Conservation (phyloP, 2,797 vertebrate species). For the Anguilla anguilla region DNA sequence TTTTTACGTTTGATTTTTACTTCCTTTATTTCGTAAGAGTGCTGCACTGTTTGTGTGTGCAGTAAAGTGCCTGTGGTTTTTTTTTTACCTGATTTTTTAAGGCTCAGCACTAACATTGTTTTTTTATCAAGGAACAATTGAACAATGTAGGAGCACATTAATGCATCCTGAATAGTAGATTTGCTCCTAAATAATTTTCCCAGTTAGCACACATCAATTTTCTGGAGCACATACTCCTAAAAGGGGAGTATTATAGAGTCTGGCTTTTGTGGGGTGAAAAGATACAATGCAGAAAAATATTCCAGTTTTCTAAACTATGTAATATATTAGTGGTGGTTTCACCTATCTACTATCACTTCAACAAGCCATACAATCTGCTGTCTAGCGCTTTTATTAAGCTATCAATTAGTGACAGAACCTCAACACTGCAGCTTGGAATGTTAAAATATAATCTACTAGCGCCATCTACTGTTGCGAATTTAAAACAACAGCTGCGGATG, state of each 20-base stretch:
- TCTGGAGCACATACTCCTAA: not conserved
- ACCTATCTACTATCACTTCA: not conserved
- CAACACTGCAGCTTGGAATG: not conserved
- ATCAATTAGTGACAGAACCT: not conserved
- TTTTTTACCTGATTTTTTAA: too few relatives aligned
- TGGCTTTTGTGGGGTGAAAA: not conserved
- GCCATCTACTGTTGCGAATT: slow-evolving; percentile 51
- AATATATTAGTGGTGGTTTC: not conserved
- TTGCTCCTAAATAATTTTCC: not conserved
- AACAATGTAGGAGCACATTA: not conserved
- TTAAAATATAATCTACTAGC: slow-evolving; percentile 41
- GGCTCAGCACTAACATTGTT: not conserved
- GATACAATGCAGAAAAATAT: not conserved
- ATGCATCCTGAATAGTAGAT: not conserved
- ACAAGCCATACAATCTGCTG: not conserved
- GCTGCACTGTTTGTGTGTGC: too few relatives aligned
- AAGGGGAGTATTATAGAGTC: not conserved
- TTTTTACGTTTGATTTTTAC: too few relatives aligned
- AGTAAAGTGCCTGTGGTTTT: too few relatives aligned
- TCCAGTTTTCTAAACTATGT: not conserved
- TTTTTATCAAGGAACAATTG: not conserved
- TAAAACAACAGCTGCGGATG: not conserved
- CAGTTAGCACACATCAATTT: not conserved
- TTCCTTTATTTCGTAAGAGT: too few relatives aligned
- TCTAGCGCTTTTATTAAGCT: not conserved